Percentiles rank a stretch among this genome's conserved stretches.
phyloP scores from a whole-genome alignment of 2,797 vertebrate species.

The Mus minutoides region DNA sequence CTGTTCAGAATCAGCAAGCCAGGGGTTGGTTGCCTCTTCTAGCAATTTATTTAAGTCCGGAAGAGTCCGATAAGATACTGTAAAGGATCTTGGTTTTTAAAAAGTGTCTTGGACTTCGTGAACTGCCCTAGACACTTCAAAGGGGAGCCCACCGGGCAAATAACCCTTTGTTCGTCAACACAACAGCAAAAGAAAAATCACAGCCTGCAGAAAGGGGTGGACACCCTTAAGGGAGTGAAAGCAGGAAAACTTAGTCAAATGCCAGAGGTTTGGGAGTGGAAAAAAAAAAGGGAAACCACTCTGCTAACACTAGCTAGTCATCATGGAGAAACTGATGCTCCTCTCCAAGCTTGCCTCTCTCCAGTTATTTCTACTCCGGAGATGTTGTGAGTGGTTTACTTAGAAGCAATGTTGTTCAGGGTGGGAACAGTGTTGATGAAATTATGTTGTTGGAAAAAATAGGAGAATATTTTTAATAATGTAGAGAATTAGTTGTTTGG shows the following conservation, averaged over 20 bases:
- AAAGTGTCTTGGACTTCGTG: neutral
- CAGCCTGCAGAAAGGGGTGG: conserved; percentile 48
- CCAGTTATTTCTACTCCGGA: conserved; percentile 27
- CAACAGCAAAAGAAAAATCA: neutral
- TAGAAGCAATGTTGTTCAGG: conserved; percentile 26
- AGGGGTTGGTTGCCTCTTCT: neutral
- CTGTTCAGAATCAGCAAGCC: neutral
- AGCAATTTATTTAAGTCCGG: neutral
- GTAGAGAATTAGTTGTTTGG: neutral
- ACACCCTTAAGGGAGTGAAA: neutral
- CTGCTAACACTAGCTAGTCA: conserved; percentile 56
- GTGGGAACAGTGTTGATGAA: conserved; percentile 23
- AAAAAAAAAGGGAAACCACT: conserved; percentile 56
- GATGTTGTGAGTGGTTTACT: conserved; percentile 40
- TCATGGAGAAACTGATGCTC: conserved; percentile 75
- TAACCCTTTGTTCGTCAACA: neutral
- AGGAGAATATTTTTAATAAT: conserved; percentile 49
- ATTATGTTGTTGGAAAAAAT: conserved; percentile 38
- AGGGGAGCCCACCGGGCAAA: neutral
- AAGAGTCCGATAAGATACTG: neutral
- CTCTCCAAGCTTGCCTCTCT: conserved; percentile 40
- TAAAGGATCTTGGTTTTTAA: neutral
- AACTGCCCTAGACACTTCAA: neutral
- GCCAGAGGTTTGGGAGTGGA: conserved; percentile 58
- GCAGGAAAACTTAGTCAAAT: conserved; percentile 54